Evolutionary conservation across 2,888 invertebrate species (phyloP).

Genomic region (Suillia variegata): DNA sequence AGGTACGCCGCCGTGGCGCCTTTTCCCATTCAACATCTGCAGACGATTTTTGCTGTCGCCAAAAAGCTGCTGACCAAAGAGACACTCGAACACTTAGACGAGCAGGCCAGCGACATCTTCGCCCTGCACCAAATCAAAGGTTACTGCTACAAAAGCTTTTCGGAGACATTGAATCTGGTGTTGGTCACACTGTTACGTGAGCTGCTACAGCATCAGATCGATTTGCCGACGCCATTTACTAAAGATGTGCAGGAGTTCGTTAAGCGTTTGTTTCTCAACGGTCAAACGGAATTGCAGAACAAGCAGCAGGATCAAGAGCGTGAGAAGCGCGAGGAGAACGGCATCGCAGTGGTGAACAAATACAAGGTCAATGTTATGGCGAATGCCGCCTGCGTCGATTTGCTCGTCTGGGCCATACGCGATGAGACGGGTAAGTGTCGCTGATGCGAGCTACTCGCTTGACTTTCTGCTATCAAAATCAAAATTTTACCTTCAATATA

Average conservation of each 20-base stretch:
- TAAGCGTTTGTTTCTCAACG: constrained; percentile 85
- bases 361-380: constrained; percentile 96
- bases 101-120: constrained; percentile 81
- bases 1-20: constrained; percentile 41
- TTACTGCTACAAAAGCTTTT: constrained; percentile 93
- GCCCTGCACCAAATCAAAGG: constrained; percentile 74
- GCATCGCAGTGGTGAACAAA: constrained; percentile 75
- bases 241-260: constrained; percentile 93
- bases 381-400: constrained; percentile 95
- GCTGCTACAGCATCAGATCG: constrained; percentile 86
- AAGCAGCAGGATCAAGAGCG: constrained; percentile 84
- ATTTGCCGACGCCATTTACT: constrained; percentile 87
- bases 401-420: constrained; percentile 96
- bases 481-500: neutral
- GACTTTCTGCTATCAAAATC: neutral
- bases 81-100: constrained; percentile 78
- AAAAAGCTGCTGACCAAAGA: constrained; percentile 88
- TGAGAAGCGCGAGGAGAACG: constrained; percentile 81
- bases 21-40: constrained; percentile 72
- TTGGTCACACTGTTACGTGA: constrained; percentile 91
- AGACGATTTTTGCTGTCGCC: constrained; percentile 78
- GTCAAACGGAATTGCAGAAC: constrained; percentile 90
- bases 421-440: constrained; percentile 86
- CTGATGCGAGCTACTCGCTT: too few species aligned
- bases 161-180: constrained; percentile 91